Base-by-base conservation (phyloP, 2,888 invertebrate species). In the Lycophotia porphyrea region DNA sequence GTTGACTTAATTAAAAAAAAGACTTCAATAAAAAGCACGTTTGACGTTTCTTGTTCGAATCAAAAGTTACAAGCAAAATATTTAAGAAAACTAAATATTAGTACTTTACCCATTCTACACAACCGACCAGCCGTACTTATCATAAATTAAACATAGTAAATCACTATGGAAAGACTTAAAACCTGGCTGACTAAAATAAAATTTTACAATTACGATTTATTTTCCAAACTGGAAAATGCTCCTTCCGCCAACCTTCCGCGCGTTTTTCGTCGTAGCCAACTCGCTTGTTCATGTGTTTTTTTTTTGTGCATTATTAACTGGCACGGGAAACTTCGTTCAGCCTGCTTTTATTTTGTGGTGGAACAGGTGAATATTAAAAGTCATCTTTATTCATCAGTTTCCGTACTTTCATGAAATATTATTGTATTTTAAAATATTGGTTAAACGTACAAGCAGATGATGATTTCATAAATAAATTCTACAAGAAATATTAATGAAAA, bases 91-190 rank as follows among this genome's bases (percentile, higher is more conserved):
- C 63, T n/a, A 8, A 18, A 42, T 71, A 68, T 69, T n/a, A 42
- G 69, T 47, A 76, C 65, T 68, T 84, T 76, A 58, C 58, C 60
- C 64, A 68, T 81, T 69, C 39, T 31, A 49, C 76, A 58, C 77
- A 81, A 72, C 52, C 63, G 49, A 71, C 71, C 70, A 55, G 13
- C 63, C 36, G 71, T 63, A 60, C 82, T 85, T 55, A 71, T 69
- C 71, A 78, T 78, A 78, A 85, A 84, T 87, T 78, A 75, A 71
- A 74, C 67, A 52, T 31, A 69, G 66, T 65, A 73, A 80, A 84
- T 84, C 68, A 71, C 67, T 84, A 71, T 21, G 4, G n/a, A 42
- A 71, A 52, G 36, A 63, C 55, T 71, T 73, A 70, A 77, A 68
- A 70, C 71, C 24, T 71, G 58, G 36, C 24, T 52, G 36, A 42